phyloP scores from a whole-genome alignment of 2,113 vertebrate genomes.

The Platanista minor region DNA sequence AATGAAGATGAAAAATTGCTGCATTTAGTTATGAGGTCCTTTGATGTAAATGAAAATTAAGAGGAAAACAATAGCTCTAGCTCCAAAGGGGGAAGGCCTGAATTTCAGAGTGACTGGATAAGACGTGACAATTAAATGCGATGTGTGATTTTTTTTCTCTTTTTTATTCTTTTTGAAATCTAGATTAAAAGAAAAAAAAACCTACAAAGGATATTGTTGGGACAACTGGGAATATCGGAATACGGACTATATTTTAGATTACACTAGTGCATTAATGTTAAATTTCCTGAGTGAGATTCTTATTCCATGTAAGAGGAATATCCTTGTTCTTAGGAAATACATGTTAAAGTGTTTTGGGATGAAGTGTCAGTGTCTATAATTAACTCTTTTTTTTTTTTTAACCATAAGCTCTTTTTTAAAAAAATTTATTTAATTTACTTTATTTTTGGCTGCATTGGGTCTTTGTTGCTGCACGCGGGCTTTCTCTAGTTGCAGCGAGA shows the following conservation, averaged over 20 bases:
- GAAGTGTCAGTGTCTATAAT: conserved; percentile 30
- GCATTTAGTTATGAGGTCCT: background rate
- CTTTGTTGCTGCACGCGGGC: too few species aligned
- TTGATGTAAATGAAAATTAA: background rate
- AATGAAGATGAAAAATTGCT: background rate
- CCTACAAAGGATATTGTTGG: background rate
- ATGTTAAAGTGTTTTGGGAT: background rate
- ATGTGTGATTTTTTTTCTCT: background rate
- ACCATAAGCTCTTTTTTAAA: too few species aligned
- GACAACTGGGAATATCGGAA: background rate
- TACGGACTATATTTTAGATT: background rate
- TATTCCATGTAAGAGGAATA: background rate
- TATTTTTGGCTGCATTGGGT: too few species aligned
- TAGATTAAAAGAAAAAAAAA: background rate
- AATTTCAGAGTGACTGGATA: background rate
- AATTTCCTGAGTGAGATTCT: background rate
- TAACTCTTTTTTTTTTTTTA: background rate
- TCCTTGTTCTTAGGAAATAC: conserved; percentile 11
- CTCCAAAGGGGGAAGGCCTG: background rate
- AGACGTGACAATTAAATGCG: background rate
- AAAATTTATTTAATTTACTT: too few species aligned
- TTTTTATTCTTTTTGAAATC: background rate
- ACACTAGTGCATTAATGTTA: background rate
- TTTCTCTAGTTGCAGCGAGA: too few species aligned
- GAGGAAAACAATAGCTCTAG: background rate